phyloP scores from a whole-genome alignment of 2,797 vertebrate genomes.

The Oreochromis grahami region DNA sequence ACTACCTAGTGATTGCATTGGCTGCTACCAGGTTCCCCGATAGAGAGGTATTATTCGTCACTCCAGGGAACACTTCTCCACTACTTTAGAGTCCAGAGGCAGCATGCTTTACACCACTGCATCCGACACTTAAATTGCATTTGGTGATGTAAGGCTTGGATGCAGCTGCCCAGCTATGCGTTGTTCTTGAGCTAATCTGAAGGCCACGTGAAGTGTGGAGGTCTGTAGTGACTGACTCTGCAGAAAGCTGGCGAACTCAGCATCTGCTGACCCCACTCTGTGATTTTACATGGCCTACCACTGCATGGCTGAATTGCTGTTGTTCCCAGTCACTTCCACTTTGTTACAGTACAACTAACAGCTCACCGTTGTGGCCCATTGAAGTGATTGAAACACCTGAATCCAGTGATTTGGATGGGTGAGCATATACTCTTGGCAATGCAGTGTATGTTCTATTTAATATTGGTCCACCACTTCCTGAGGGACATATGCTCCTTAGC shows the following conservation, averaged over 20 bases:
- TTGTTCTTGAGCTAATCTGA: background rate
- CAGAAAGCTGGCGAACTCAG: background rate
- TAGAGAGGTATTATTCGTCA: background rate
- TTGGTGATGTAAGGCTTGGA: background rate
- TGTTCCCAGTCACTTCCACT: background rate
- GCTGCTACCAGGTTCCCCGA: background rate
- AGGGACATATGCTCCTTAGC: background rate
- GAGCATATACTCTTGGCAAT: background rate
- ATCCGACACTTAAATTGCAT: background rate
- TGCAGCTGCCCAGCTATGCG: background rate
- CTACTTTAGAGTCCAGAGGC: background rate
- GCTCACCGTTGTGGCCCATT: background rate
- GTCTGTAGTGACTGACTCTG: background rate
- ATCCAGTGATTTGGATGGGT: background rate
- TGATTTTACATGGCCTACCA: background rate
- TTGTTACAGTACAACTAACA: background rate
- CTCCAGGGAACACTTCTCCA: background rate
- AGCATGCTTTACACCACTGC: background rate
- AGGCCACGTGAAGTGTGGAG: background rate
- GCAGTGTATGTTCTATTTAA: background rate
- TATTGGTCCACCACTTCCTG: background rate
- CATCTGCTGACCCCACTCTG: background rate
- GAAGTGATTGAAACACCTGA: background rate
- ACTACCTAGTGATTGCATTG: background rate
- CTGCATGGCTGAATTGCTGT: background rate